These are phyloP conservation scores for Pristionchus exspectatus DNA, from an alignment of 2,888 invertebrate genomes.

Conservation along the genomic window DNA sequence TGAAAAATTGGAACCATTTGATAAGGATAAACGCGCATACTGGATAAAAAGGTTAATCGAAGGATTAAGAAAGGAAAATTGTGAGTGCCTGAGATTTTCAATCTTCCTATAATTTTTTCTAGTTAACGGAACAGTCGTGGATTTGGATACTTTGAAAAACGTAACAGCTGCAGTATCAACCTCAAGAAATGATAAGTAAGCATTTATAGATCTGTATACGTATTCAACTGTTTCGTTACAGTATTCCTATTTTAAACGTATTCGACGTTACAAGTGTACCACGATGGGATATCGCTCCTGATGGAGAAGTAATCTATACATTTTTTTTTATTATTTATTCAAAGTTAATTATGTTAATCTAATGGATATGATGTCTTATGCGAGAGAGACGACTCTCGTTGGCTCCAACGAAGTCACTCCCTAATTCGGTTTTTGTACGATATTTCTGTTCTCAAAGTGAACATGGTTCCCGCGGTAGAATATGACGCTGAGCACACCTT, in stretches of 20 bases:
- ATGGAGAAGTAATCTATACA: background rate
- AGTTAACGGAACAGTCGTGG: constrained; percentile 47
- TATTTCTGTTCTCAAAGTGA: no score
- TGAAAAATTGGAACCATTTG: constrained; percentile 59
- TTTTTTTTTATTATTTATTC: no score
- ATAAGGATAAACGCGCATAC: constrained; percentile 62
- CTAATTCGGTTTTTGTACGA: no score
- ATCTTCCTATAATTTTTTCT: background rate
- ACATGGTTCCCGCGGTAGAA: no score
- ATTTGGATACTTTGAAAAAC: constrained; percentile 47
- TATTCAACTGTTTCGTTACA: constrained; percentile 53
- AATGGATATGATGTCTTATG: no score
- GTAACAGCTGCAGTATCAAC: constrained; percentile 51
- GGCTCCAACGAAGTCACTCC: no score
- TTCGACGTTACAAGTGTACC: constrained; percentile 64
- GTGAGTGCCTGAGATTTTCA: constrained; percentile 59
- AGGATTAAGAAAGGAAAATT: constrained; percentile 66
- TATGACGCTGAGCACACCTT: no score
- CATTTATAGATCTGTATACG: background rate
- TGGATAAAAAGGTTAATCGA: constrained; percentile 67
- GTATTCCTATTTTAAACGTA: constrained; percentile 64
- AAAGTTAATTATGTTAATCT: no score
- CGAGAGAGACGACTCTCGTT: no score
- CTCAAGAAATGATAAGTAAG: constrained; percentile 53
- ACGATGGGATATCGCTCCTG: constrained; percentile 36